Evolutionary conservation across 1,140 invertebrate genomes (phyloP), one percentile per base, ranked within the genome.

Genomic region (Microplitis demolitor): DNA sequence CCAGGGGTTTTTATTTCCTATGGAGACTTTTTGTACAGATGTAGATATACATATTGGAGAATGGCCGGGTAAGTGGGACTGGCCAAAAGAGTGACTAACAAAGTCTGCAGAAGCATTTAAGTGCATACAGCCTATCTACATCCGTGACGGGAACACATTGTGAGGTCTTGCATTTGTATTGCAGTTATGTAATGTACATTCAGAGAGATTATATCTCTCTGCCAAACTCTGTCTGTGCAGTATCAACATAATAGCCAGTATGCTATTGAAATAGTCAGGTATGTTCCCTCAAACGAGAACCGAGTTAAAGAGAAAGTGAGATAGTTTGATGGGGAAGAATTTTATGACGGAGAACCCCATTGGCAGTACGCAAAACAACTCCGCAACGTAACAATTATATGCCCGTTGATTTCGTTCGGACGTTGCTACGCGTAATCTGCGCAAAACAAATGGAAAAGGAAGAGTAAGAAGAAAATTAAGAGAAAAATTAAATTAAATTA

Each of bases 201-300:
- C 37, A 62, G 69, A 71, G 73, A 77, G 79, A 81, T 82, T 78
- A 74, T 76, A 81, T 80, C 79, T 80, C 24, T 24, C 24, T 24
- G 24, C 24, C 24, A 24, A 24, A 24, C 24, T 24, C 24, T 24
- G 24, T 24, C 24, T 0, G 24, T 24, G 24, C 24, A 24, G 24
- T 24, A 24, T 2, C 24, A 24, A 24, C 24, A 24, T 0, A 24
- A 24, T 24, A 24, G 24, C 24, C 24, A 6, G 16, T 60, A 4
- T 33, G 33, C 54, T 61, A 9, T 61, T 50, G 13, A 6, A 50
- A 50, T 9, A 50, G 2, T 13, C 45, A 6, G 6, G 6, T 50
- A 13, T 50, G 45, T 50, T 50, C 6, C 6, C 45, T 50, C 6
- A 6, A 50, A 50, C 45, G 45, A 50, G 45, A 6, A 2, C 6